A percentile compares a stretch with the other conserved stretches of the same genome.
These are phyloP conservation scores for Pantherophis alleghaniensis DNA, from an alignment of 2,797 vertebrate genomes.

Conservation along the genomic window DNA sequence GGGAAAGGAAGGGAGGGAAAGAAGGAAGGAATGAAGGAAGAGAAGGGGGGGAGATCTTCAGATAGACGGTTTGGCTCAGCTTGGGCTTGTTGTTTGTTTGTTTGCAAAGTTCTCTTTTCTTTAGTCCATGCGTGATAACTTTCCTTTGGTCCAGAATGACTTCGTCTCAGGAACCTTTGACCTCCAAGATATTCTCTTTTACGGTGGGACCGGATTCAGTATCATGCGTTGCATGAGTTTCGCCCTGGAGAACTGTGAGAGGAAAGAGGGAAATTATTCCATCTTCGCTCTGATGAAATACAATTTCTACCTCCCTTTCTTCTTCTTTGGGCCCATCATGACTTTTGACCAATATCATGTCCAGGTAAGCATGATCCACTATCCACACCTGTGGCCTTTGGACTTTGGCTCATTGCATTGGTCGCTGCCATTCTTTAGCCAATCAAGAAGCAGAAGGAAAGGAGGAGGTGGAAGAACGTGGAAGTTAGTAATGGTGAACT, in stretches of 20 bases:
- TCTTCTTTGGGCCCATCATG: slow-evolving; percentile 97
- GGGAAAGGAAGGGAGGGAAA: too few relatives aligned
- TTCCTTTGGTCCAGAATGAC: slow-evolving; percentile 71
- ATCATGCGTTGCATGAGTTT: slow-evolving; percentile 96
- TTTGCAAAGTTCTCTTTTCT: neutral
- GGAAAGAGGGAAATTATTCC: slow-evolving; percentile 85
- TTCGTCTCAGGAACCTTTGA: slow-evolving; percentile 87
- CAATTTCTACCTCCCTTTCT: slow-evolving; percentile 99
- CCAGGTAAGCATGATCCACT: slow-evolving; percentile 75
- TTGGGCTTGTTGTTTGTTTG: neutral
- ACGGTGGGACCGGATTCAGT: slow-evolving; percentile 89
- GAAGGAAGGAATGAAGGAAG: too few relatives aligned
- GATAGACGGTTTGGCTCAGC: neutral
- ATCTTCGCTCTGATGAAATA: slow-evolving; percentile 94
- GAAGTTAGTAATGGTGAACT: neutral
- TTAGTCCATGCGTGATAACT: slow-evolving; percentile 37
- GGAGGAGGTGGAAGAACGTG: neutral
- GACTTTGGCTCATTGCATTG: too few relatives aligned
- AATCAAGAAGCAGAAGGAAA: neutral
- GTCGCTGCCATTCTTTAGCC: neutral
- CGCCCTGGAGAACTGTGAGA: slow-evolving; percentile 87
- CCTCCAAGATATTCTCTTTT: slow-evolving; percentile 90
- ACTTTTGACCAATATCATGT: slow-evolving; percentile 89
- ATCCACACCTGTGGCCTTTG: too few relatives aligned
- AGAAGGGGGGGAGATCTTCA: neutral